Base-by-base conservation (phyloP, 23 tunicate species). In the Ascidia mentula region DNA sequence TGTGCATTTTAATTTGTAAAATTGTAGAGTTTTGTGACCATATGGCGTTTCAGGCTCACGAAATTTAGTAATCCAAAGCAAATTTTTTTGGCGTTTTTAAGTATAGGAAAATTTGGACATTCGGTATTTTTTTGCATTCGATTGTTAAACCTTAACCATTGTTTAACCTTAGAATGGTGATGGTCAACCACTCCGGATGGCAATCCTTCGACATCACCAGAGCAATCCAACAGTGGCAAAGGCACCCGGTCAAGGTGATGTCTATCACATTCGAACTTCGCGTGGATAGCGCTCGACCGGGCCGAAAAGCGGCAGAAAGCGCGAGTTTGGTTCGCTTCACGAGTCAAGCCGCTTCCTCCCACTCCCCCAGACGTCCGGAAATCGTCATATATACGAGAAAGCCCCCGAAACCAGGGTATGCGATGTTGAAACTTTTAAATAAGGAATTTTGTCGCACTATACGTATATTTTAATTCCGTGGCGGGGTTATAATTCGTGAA, bases 181-280 rank as follows among this genome's bases (percentile, higher is more conserved):
- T 86, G 79, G 90, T 91, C 37, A 91, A 91, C 80, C 90, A 86
- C 24, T 91, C 97, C 39, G 97, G 97, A 8, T 91, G 97, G 97
- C 90, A 91, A 30, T 82, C 90, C 5, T 91, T 91, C 61, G 97
- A 91, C 80, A 78, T 91, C 80, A 86, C 97, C 18, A 42, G 77
- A 18, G 97, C 97, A 1, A 85, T 91, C 37, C 77, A 77, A n/a
- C 82, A 91, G 36, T 91, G 97, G 97, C 97, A 85, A 72, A 46
- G 76, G 0, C 97, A 91, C 60, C 97, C 97, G 22, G 81, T 78
- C 36, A 85, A 74, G 78, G 74, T 65, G 59, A 91, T 91, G 97
- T 61, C 90, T 2, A 91, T 91, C 73, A 86, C 90, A 18, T 72
- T 91, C 0, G 97, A 91, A 61, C 85, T 91, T 59, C 40, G 89